Evolutionary conservation across 2,888 invertebrate genomes (phyloP).

Genomic region (Trachelus iudaicus): DNA sequence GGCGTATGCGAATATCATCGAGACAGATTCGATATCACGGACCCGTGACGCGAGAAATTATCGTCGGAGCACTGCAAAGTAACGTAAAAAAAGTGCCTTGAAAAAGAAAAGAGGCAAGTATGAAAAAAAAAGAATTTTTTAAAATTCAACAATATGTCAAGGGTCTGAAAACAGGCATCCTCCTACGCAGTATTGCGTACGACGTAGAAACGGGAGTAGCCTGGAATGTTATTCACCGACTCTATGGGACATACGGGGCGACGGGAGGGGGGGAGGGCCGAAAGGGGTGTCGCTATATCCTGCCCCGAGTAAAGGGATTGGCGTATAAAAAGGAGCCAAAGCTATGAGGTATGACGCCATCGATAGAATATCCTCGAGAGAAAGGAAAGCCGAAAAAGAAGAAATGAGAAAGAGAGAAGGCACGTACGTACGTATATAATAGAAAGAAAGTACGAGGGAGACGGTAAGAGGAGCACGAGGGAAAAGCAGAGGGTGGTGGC

Average conservation of each 20-base stretch:
- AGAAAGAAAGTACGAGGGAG: conserved; percentile 8
- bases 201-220: background rate
- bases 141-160: background rate
- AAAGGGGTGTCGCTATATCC: background rate
- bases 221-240: background rate
- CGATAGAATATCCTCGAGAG: background rate
- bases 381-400: background rate
- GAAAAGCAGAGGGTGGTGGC: conserved; percentile 5
- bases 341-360: background rate
- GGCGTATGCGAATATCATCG: too few species aligned
- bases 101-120: background rate
- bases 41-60: background rate
- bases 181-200: background rate
- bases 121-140: background rate
- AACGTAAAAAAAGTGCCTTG: background rate
- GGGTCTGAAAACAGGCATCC: background rate
- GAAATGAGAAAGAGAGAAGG: background rate
- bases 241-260: background rate
- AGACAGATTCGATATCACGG: too few species aligned
- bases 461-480: conserved; percentile 6
- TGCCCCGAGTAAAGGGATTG: background rate
- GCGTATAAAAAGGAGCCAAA: background rate
- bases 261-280: too few species aligned
- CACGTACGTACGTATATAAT: background rate
- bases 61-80: background rate